Evolutionary conservation across 1,140 invertebrate species (phyloP).

Genomic region (Aricia agestis): DNA sequence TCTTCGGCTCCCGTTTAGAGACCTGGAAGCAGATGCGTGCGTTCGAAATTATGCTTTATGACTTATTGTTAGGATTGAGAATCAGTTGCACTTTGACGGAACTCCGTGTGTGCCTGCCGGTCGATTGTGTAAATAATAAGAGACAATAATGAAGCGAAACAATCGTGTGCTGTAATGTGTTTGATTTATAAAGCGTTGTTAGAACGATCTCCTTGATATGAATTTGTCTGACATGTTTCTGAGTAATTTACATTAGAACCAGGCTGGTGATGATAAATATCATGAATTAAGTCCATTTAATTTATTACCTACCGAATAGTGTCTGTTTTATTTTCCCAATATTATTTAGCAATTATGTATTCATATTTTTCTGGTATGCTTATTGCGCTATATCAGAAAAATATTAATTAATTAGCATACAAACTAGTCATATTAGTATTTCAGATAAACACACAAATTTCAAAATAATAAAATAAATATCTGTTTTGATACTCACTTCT

Average conservation of each 20-base stretch:
- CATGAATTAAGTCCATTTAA: no score
- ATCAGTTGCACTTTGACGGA: slow-evolving; percentile 17
- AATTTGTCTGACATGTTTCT: neutral
- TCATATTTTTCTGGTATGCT: no score
- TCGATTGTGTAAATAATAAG: slow-evolving; percentile 65
- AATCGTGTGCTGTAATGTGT: slow-evolving; percentile 61
- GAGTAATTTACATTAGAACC: neutral
- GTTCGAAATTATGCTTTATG: neutral
- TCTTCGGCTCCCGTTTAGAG: slow-evolving; percentile 44
- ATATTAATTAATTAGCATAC: no score
- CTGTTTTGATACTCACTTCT: neutral
- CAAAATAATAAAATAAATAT: neutral
- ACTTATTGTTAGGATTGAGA: neutral
- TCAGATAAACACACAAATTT: neutral
- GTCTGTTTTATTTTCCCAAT: no score
- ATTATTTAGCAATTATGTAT: no score
- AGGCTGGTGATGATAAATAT: no score
- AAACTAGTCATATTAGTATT: neutral
- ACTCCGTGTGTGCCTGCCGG: slow-evolving; percentile 50
- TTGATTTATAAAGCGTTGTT: slow-evolving; percentile 66
- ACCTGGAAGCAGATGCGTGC: slow-evolving; percentile 13
- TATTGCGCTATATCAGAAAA: no score
- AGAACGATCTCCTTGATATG: slow-evolving; percentile 10
- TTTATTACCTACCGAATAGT: no score
- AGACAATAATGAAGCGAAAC: slow-evolving; percentile 69